Conservation (phyloP, 2,888 invertebrate species). For the Podabrus alpinus region DNA sequence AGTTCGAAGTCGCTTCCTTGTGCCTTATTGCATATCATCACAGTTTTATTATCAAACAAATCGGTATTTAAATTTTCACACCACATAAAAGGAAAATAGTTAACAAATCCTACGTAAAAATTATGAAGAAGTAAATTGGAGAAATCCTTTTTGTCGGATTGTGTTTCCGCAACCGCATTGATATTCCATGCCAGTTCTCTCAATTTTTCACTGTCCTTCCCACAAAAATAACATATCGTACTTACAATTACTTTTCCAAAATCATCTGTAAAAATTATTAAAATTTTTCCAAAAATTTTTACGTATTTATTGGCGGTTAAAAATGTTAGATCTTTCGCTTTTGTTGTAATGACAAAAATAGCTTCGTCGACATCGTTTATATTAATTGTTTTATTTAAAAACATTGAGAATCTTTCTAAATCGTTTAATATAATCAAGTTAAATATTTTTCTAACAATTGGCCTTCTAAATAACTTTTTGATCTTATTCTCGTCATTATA, state of each 20-base stretch:
- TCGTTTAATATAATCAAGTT: slow-evolving; percentile 7
- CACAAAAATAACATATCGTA: slow-evolving; percentile 12
- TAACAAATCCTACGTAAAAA: slow-evolving; percentile 8
- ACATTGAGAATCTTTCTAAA: background rate
- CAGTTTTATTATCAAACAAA: background rate
- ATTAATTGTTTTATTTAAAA: background rate
- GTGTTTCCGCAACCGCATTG: background rate
- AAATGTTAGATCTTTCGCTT: background rate
- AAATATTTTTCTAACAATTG: slow-evolving; percentile 2
- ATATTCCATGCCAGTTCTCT: background rate
- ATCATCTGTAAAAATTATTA: background rate
- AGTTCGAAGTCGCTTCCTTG: slow-evolving; percentile 8
- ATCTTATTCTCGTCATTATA: background rate
- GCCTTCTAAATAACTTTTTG: background rate
- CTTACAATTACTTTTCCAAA: background rate
- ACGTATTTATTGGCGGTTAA: background rate
- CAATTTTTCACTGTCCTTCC: background rate
- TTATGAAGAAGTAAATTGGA: slow-evolving; percentile 2
- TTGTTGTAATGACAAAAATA: background rate
- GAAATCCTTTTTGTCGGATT: slow-evolving; percentile 6
- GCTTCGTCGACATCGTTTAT: slow-evolving; percentile 13
- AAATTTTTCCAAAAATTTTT: slow-evolving; percentile 10
- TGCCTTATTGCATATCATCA: background rate
- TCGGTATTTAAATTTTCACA: background rate
- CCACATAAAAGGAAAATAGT: slow-evolving; percentile 17